phyloP scores from a whole-genome alignment of 2,888 invertebrate genomes.

The Drosophila rellima region DNA sequence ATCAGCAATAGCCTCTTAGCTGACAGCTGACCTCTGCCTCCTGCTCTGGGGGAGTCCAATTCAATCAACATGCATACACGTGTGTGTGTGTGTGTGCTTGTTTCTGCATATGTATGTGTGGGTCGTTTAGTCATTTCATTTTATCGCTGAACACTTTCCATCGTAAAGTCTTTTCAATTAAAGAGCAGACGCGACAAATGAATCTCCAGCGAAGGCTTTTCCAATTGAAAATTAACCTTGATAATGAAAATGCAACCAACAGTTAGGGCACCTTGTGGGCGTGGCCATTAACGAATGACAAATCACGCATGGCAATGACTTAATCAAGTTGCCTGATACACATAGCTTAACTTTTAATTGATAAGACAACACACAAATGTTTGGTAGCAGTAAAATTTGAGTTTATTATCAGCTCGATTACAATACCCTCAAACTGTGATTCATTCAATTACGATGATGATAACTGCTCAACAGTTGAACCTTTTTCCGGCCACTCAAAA shows the following conservation, averaged over 20 bases:
- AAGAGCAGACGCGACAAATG: conserved; percentile 36
- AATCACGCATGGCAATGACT: conserved; percentile 52
- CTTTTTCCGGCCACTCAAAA: background rate
- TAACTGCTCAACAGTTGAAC: conserved; percentile 7
- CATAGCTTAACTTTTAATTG: conserved; percentile 9
- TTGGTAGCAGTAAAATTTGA: conserved; percentile 8
- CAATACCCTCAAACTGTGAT: conserved; percentile 31
- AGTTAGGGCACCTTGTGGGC: conserved; percentile 12
- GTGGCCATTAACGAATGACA: conserved; percentile 25
- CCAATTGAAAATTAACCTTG: conserved; percentile 50
- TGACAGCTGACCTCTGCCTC: conserved; percentile 34
- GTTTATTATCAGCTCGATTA: conserved; percentile 41
- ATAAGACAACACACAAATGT: conserved; percentile 30
- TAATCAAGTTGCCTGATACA: conserved; percentile 56
- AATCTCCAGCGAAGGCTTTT: conserved; percentile 56
- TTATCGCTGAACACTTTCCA: conserved; percentile 53
- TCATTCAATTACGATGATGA: conserved; percentile 35
- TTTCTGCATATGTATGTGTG: conserved; percentile 1
- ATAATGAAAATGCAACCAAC: conserved; percentile 45
- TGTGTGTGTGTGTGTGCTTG: background rate
- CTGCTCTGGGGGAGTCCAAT: background rate
- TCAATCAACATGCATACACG: conserved; percentile 9
- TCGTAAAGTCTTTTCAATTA: conserved; percentile 63
- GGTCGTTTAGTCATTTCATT: conserved; percentile 4
- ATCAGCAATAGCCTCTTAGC: conserved; percentile 33